phyloP scores from a whole-genome alignment of 2,888 invertebrate species.

The Stenurella melanura region DNA sequence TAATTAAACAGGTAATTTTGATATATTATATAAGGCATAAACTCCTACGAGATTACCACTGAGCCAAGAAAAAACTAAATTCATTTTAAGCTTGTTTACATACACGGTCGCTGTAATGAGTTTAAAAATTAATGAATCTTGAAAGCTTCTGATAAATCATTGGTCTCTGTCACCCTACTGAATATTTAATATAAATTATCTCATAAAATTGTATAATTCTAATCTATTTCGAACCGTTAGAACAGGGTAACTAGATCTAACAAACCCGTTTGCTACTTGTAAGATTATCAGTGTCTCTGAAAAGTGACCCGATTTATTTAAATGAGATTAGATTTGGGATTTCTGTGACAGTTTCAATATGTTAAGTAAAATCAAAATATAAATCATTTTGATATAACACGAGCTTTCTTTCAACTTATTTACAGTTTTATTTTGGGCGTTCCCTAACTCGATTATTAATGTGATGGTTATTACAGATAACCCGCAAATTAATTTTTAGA shows the following conservation, averaged over 20 bases:
- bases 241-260: neutral
- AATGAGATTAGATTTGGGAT: neutral
- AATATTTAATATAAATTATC: neutral
- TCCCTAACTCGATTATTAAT: neutral
- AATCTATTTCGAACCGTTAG: neutral
- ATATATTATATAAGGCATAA: neutral
- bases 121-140: neutral
- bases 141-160: neutral
- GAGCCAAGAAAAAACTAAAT: neutral
- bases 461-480: neutral
- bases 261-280: neutral
- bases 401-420: neutral
- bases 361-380: neutral
- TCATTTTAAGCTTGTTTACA: neutral
- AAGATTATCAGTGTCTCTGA: neutral
- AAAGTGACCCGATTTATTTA: neutral
- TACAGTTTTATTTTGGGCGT: neutral
- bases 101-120: neutral
- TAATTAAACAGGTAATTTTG: neutral
- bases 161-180: neutral
- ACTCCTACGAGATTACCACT: neutral
- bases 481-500: neutral
- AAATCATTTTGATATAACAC: neutral
- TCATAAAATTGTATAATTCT: slow-evolving; percentile 1
- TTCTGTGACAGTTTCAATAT: neutral